Evolutionary conservation across 2,113 vertebrate genomes (phyloP).

Genomic region (Dendropsophus ebraccatus): DNA sequence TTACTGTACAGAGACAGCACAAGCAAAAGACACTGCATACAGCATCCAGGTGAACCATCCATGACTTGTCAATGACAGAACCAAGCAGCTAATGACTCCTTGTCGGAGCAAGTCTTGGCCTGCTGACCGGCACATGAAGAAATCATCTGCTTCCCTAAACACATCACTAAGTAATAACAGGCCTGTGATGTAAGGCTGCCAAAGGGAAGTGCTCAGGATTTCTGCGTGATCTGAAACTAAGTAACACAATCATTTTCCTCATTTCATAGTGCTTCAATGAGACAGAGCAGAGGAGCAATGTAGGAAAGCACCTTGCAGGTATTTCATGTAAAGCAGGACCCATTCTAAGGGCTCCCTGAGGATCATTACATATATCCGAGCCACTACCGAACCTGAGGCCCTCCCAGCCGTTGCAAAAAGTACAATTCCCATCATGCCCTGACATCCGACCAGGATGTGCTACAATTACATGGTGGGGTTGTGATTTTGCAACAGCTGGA

Average conservation of each 20-base stretch:
- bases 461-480: no score
- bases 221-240: neutral
- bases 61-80: slow-evolving; percentile 17
- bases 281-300: neutral
- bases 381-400: no score
- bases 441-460: no score
- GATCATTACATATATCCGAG: no score
- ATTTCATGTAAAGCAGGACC: no score
- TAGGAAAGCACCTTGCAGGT: neutral
- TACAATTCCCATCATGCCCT: no score
- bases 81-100: neutral
- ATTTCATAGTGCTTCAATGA: neutral
- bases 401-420: no score
- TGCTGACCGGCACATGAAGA: slow-evolving; percentile 35
- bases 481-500: no score
- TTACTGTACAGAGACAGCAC: no score
- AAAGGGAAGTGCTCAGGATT: slow-evolving; percentile 1
- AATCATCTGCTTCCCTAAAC: slow-evolving; percentile 29
- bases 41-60: slow-evolving; percentile 10
- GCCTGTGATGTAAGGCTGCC: slow-evolving; percentile 16
- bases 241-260: neutral
- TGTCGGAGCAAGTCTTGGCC: slow-evolving; percentile 13
- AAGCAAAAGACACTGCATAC: neutral
- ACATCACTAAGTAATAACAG: slow-evolving; percentile 8
- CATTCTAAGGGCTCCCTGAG: no score